A percentile compares a stretch with the other conserved stretches of the same genome.
Conservation (phyloP, 2,888 invertebrate genomes). For the Aphodius granarius region DNA sequence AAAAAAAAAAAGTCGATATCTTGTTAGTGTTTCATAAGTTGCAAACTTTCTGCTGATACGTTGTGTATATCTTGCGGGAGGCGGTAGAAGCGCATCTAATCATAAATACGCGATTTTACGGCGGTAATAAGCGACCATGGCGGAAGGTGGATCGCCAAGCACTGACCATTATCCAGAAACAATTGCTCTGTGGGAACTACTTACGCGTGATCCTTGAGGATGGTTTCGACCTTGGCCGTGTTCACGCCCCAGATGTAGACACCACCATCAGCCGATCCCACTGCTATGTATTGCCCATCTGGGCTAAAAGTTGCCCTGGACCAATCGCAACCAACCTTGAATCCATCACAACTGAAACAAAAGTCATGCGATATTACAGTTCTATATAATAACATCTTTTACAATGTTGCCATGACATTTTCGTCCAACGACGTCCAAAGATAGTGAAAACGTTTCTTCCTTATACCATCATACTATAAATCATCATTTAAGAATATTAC, state of each 20-base stretch:
- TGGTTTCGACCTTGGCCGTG: constrained; percentile 72
- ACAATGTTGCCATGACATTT: no score
- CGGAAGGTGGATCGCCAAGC: background rate
- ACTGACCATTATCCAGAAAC: background rate
- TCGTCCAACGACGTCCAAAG: no score
- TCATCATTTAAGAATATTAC: no score
- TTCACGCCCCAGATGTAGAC: constrained; percentile 90
- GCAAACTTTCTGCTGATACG: no score
- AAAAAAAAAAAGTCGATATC: no score
- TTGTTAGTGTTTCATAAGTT: no score
- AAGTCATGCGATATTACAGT: no score
- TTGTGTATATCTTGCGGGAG: background rate
- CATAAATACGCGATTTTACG: constrained; percentile 1
- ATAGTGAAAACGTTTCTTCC: background rate
- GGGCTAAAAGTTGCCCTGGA: constrained; percentile 91
- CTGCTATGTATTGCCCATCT: constrained; percentile 84
- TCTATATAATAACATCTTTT: no score
- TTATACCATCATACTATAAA: no score
- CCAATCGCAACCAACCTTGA: constrained; percentile 96
- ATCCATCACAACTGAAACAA: constrained; percentile 82
- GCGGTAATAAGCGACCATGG: constrained; percentile 17
- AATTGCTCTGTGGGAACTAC: constrained; percentile 48
- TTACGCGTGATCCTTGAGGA: constrained; percentile 82
- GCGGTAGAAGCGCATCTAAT: constrained; percentile 8
- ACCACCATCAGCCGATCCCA: constrained; percentile 90